Evolutionary conservation across 2,113 vertebrate species (phyloP), one percentile per base, ranked within the genome.

Genomic region (Elephas maximus): DNA sequence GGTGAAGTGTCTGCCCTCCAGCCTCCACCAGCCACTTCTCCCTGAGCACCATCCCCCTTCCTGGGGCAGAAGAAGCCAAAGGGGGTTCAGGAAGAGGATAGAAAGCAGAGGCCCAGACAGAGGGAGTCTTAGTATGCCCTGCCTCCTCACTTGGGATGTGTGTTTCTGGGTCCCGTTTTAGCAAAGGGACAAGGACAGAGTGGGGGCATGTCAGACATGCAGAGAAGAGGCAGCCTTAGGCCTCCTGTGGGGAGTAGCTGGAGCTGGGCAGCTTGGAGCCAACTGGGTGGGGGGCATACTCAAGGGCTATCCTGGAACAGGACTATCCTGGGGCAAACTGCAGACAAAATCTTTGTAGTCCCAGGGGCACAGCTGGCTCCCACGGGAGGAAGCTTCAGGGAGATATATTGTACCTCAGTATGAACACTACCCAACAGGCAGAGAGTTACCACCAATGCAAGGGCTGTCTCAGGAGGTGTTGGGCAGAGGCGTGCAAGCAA

Each of bases 121-220:
- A 37, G 1, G 53, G 11, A 69, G 53, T 41, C 33, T 18, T 26
- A n/a, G 10, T 7, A 2, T 24, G 8, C 5, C 33, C 60, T 83
- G 17, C 51, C 63, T 73, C 44, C 77, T 73, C 15, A 8, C 71
- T 86, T 6, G 21, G 37, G 37, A 2, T 17, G 3, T 65, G 28
- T 96, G 1, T 74, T 71, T 88, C 45, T 62, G 83, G 69, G 69
- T 89, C 53, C 37, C 51, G 14, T 71, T 65, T 92, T 94, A 80
- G 62, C 71, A 89, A 57, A 51, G 24, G 28, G 30, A 82, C 21
- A 62, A 48, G 6, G 17, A 33, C 15, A 9, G 5, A 21, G 62
- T 45, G 18, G 10, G 23, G 5, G 15, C 45, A 18, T 9, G 41
- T 57, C 33, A 76, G 48, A 44, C 17, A 30, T 65, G 48, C 30